Evolutionary conservation across 1,140 invertebrate genomes (phyloP).

Genomic region (Polyergus mexicanus): DNA sequence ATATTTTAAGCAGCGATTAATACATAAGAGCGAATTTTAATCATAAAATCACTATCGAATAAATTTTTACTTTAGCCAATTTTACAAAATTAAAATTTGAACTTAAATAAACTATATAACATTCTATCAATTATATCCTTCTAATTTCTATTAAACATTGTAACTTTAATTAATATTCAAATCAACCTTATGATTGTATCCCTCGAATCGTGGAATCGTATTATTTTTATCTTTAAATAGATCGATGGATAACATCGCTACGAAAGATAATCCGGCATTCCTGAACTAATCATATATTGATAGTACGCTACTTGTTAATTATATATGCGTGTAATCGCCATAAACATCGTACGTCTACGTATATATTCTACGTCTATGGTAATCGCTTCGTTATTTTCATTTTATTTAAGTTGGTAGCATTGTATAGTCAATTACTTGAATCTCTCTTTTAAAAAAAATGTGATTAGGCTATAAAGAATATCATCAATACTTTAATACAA

Average conservation of each 20-base stretch:
- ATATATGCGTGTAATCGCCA: too few species aligned
- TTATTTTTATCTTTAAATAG: not conserved
- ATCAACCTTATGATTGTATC: not conserved
- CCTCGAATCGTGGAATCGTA: not conserved
- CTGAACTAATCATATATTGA: slow-evolving; percentile 24
- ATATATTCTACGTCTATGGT: not conserved
- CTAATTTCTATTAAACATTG: too few species aligned
- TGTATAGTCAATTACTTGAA: not conserved
- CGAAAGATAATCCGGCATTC: not conserved
- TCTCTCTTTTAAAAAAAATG: not conserved
- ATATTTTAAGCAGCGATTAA: too few species aligned
- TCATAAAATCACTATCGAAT: too few species aligned
- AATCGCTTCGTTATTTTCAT: slow-evolving; percentile 42
- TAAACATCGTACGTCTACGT: too few species aligned
- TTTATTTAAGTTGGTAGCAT: not conserved
- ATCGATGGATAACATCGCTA: not conserved
- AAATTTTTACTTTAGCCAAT: too few species aligned
- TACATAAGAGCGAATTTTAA: too few species aligned
- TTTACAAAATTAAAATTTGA: too few species aligned
- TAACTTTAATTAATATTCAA: too few species aligned
- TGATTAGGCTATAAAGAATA: not conserved
- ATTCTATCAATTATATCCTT: too few species aligned
- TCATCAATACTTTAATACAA: too few species aligned
- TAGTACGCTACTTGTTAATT: slow-evolving; percentile 19
- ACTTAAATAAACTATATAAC: too few species aligned